A percentile compares a stretch with the other conserved stretches of the same genome.
These are phyloP conservation scores for Chiroxiphia lanceolata DNA, from an alignment of 2,797 vertebrate genomes.

Conservation along the genomic window DNA sequence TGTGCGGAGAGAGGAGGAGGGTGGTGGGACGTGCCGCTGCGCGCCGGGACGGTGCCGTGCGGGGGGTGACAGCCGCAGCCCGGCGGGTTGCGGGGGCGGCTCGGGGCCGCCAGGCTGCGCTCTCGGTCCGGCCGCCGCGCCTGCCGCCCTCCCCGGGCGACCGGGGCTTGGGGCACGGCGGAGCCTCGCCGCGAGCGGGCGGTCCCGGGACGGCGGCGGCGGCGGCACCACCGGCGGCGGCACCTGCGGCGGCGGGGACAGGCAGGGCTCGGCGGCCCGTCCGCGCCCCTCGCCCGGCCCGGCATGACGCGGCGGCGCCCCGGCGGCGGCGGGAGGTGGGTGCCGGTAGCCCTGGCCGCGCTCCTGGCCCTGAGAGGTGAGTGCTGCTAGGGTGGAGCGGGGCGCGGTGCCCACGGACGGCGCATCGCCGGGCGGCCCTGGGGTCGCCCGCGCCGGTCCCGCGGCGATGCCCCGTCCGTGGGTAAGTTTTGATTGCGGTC, in stretches of 20 bases:
- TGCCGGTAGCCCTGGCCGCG: constrained; percentile 56
- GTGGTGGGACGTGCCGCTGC: neutral
- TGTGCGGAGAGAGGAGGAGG: neutral
- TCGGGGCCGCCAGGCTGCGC: constrained; percentile 76
- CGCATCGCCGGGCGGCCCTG: neutral
- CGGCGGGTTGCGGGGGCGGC: constrained; percentile 32
- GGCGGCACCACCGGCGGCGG: neutral
- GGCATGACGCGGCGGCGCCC: constrained; percentile 70
- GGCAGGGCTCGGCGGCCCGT: constrained; percentile 17
- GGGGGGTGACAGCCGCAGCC: constrained; percentile 38
- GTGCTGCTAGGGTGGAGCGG: constrained; percentile 15
- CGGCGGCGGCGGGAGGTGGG: constrained; percentile 60
- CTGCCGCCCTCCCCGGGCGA: constrained; percentile 39
- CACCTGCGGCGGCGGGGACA: neutral
- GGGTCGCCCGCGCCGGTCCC: neutral
- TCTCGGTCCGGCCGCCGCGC: constrained; percentile 55
- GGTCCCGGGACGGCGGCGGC: constrained; percentile 57
- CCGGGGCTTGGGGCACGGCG: constrained; percentile 54
- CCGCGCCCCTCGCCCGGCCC: constrained; percentile 9
- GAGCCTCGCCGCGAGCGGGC: constrained; percentile 55
- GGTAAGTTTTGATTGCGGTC: constrained; percentile 29
- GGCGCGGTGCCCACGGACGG: neutral
- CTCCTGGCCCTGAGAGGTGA: constrained; percentile 73
- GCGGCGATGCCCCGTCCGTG: neutral
- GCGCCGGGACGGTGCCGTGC: neutral